Evolutionary conservation across 1,140 invertebrate genomes (phyloP).

Genomic region (Laupala kohalensis): DNA sequence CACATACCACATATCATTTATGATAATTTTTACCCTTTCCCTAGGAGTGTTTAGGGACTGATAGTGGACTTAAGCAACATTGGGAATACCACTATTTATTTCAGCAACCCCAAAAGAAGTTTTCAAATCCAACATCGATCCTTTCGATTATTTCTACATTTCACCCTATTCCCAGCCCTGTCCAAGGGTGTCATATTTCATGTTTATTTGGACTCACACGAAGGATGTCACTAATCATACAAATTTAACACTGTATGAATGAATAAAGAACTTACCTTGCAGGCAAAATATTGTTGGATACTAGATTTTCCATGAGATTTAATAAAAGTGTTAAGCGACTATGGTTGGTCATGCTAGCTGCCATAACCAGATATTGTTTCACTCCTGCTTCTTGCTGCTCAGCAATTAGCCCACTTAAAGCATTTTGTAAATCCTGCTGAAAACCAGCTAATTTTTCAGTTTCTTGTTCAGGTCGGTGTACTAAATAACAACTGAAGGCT

Average conservation of each 20-base stretch:
- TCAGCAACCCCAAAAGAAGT: too few relatives aligned
- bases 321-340: slow-evolving; percentile 58
- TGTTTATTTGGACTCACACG: too few relatives aligned
- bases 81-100: too few relatives aligned
- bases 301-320: slow-evolving; percentile 53
- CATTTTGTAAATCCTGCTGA: slow-evolving; percentile 41
- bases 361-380: slow-evolving; percentile 50
- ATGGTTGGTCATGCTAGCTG: slow-evolving; percentile 53
- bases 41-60: too few relatives aligned
- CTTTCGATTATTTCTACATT: too few relatives aligned
- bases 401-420: slow-evolving; percentile 35
- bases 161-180: too few relatives aligned
- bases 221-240: background rate
- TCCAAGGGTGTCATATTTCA: too few relatives aligned
- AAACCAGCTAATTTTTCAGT: slow-evolving; percentile 47
- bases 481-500: slow-evolving; percentile 71
- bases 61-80: too few relatives aligned
- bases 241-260: background rate
- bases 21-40: too few relatives aligned
- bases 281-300: slow-evolving; percentile 47
- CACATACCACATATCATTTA: too few relatives aligned
- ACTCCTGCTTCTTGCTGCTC: slow-evolving; percentile 60
- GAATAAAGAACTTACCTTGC: slow-evolving; percentile 39
- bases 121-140: too few relatives aligned
- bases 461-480: slow-evolving; percentile 53